Percentiles rank a stretch among this genome's conserved stretches.
Conservation (phyloP, 1,140 invertebrate genomes). For the Saxidomus purpurata region DNA sequence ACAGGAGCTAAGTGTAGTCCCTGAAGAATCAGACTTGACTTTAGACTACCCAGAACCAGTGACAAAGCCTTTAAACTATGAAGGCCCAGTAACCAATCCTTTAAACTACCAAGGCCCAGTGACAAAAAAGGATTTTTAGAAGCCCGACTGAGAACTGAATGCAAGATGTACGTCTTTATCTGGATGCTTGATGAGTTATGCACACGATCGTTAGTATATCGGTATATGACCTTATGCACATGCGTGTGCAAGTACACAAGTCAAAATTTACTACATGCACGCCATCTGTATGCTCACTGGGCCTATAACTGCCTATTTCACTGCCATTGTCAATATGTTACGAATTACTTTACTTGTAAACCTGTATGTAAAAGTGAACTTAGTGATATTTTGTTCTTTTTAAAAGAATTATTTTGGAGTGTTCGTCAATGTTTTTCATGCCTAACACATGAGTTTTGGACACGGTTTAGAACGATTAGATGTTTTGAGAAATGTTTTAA, state of each 20-base stretch:
- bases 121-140: constrained; percentile 46
- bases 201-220: not conserved
- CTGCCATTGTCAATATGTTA: not conserved
- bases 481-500: too few species aligned
- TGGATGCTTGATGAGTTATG: not conserved
- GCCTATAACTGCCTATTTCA: not conserved
- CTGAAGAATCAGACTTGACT: not conserved
- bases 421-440: too few species aligned
- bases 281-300: not conserved
- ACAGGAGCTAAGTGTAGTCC: not conserved
- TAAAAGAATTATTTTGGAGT: not conserved
- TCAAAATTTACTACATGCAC: not conserved
- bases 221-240: not conserved
- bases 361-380: not conserved
- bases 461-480: too few species aligned
- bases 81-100: constrained; percentile 9
- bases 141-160: constrained; percentile 24
- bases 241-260: not conserved
- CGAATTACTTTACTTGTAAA: not conserved
- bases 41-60: constrained; percentile 8
- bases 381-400: not conserved
- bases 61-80: constrained; percentile 30
- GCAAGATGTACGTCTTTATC: not conserved
- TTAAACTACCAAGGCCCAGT: constrained; percentile 18
- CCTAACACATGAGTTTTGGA: too few species aligned